Evolutionary conservation across 2,797 vertebrate species (phyloP).

Genomic region (Pangasius krempfi): DNA sequence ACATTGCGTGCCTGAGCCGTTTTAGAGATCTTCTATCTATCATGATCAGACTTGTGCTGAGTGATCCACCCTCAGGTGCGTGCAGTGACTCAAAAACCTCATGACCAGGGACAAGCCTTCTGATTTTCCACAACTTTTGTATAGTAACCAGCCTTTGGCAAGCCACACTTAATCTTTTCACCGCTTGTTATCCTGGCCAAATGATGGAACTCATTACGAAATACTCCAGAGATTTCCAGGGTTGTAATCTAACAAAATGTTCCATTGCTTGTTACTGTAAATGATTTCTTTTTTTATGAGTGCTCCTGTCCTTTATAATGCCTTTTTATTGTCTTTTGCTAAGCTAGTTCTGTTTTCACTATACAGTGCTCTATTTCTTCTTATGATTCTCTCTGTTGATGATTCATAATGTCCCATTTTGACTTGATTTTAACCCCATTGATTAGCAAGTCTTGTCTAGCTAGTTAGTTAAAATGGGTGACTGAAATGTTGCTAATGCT

Average conservation of each 20-base stretch:
- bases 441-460: neutral
- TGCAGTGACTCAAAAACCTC: slow-evolving; percentile 14
- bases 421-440: neutral
- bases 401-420: neutral
- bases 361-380: neutral
- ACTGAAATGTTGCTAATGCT: neutral
- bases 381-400: neutral
- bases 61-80: slow-evolving; percentile 18
- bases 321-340: neutral
- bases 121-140: slow-evolving; percentile 15
- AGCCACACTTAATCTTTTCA: slow-evolving; percentile 13
- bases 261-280: neutral
- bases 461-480: neutral
- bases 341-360: neutral
- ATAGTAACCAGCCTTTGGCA: neutral
- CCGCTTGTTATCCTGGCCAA: neutral
- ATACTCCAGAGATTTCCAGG: neutral
- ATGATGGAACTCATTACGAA: neutral
- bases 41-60: slow-evolving; percentile 29
- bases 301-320: neutral
- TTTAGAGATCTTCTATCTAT: slow-evolving; percentile 25
- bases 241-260: neutral
- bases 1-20: neutral
- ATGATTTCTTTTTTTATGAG: neutral
- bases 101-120: slow-evolving; percentile 3